Percentiles rank a stretch among this genome's conserved stretches.
phyloP scores from a whole-genome alignment of 2,888 invertebrate species.

The Teleogryllus oceanicus region DNA sequence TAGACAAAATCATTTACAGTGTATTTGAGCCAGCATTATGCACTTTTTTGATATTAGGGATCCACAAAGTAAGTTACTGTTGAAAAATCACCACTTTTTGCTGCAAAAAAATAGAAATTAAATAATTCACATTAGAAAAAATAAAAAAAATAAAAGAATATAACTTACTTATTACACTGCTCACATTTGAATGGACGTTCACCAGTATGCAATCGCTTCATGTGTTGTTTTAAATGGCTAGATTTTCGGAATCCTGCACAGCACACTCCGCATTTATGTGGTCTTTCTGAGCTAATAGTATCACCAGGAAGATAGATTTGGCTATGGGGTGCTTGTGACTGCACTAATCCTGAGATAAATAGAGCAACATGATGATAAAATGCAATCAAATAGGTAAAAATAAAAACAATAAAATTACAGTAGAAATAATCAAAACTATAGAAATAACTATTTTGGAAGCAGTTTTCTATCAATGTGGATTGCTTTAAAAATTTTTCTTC shows the following conservation, averaged over 20 bases:
- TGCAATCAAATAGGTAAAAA: no score
- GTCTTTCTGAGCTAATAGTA: conserved; percentile 43
- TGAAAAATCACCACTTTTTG: no score
- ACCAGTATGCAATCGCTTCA: conserved; percentile 43
- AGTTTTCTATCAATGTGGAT: no score
- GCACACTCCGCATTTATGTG: conserved; percentile 50
- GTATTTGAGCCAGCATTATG: no score
- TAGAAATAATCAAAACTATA: no score
- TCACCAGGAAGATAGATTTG: conserved; percentile 29
- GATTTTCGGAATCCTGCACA: conserved; percentile 54
- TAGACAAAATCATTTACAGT: no score
- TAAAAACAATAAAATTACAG: no score
- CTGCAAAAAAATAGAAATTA: background rate
- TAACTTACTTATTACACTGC: conserved; percentile 34
- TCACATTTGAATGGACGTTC: conserved; percentile 46
- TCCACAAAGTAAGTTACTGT: no score
- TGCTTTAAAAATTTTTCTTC: no score
- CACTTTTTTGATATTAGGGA: no score
- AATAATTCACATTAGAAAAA: background rate
- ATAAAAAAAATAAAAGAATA: background rate
- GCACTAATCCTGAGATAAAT: conserved; percentile 30
- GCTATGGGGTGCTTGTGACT: conserved; percentile 24
- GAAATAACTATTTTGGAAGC: no score
- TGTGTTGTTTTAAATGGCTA: conserved; percentile 55
- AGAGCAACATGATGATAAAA: background rate